A percentile compares a stretch with the other conserved stretches of the same genome.
Conservation (phyloP, 2,888 invertebrate species). For the Sinodicranocentrus sp. region DNA sequence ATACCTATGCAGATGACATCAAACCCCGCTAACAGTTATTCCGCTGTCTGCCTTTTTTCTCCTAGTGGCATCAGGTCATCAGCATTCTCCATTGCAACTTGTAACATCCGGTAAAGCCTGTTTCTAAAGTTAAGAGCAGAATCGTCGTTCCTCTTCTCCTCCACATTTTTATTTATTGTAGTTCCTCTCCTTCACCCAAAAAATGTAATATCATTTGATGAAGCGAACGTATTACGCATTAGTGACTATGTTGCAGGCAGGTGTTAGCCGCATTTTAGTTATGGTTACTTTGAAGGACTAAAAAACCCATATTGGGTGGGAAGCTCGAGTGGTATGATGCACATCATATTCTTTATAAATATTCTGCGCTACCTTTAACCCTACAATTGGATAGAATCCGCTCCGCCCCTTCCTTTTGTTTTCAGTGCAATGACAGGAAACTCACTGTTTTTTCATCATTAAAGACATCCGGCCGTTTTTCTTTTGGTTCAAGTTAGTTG, state of each 20-base stretch:
- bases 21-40: conserved; percentile 29
- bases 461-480: conserved; percentile 69
- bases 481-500: conserved; percentile 65
- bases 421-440: conserved; percentile 71
- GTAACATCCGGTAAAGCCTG: conserved; percentile 59
- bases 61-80: conserved; percentile 59
- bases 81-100: conserved; percentile 29
- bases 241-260: conserved; percentile 45
- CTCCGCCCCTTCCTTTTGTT: conserved; percentile 70
- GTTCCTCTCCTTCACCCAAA: conserved; percentile 1
- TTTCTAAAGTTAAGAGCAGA: conserved; percentile 23
- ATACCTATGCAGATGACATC: neutral
- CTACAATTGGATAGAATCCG: conserved; percentile 22
- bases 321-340: neutral
- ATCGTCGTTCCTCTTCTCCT: conserved; percentile 14
- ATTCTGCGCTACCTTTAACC: neutral
- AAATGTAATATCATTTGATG: conserved; percentile 45
- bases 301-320: conserved; percentile 29
- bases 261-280: conserved; percentile 25
- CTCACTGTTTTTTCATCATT: conserved; percentile 68
- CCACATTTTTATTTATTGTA: neutral
- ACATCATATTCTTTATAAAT: neutral
- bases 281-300: conserved; percentile 38
- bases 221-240: conserved; percentile 8
- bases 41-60: conserved; percentile 26